Conservation (phyloP, 2,888 invertebrate species). For the Myathropa florea region DNA sequence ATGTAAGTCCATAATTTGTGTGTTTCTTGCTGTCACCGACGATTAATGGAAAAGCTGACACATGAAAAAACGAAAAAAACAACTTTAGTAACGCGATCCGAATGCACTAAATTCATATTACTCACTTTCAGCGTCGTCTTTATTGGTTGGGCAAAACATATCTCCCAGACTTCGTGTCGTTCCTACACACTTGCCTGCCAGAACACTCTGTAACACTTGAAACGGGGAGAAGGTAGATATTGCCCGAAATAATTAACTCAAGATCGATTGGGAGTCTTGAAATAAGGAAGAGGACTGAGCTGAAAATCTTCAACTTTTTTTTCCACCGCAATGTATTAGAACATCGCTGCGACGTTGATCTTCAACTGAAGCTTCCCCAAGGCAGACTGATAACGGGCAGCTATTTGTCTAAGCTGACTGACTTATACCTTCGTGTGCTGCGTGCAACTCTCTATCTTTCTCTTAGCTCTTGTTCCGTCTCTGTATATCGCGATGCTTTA, state of each 20-base stretch:
- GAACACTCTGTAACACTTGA: neutral
- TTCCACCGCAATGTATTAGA: slow-evolving; percentile 10
- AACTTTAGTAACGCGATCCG: slow-evolving; percentile 27
- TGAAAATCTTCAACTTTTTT: neutral
- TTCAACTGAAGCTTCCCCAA: slow-evolving; percentile 36
- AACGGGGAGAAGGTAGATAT: neutral
- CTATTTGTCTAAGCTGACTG: slow-evolving; percentile 34
- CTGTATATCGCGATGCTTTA: slow-evolving; percentile 32
- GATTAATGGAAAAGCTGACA: slow-evolving; percentile 34
- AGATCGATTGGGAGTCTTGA: neutral
- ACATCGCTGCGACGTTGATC: slow-evolving; percentile 12
- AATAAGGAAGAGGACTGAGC: neutral
- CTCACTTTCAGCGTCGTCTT: slow-evolving; percentile 78
- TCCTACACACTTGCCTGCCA: neutral
- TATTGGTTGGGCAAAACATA: slow-evolving; percentile 77
- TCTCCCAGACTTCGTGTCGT: neutral
- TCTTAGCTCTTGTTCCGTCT: slow-evolving; percentile 13
- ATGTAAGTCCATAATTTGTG: slow-evolving; percentile 74
- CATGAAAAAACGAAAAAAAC: slow-evolving; percentile 5
- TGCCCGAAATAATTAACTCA: neutral
- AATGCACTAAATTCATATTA: neutral
- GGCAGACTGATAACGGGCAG: slow-evolving; percentile 59
- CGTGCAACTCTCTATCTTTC: slow-evolving; percentile 12
- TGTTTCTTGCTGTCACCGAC: slow-evolving; percentile 40
- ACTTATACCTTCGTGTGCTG: slow-evolving; percentile 1